Conservation (phyloP, 2,797 vertebrate genomes). For the Holocentrus rufus region DNA sequence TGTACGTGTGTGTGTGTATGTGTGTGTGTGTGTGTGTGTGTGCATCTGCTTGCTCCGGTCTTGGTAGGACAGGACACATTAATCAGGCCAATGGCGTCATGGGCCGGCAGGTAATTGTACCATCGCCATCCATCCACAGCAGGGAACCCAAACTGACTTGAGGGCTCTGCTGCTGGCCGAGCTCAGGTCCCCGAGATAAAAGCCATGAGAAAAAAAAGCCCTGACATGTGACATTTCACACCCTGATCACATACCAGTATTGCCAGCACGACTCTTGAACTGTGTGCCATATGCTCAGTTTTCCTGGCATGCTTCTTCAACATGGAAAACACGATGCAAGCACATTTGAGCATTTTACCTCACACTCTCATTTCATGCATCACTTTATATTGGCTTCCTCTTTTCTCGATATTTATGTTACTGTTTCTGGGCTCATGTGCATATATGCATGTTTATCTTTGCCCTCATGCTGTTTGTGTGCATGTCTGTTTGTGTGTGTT, state of each 20-base stretch:
- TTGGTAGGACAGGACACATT: slow-evolving; percentile 29
- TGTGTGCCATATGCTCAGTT: slow-evolving; percentile 19
- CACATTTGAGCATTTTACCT: too few species aligned
- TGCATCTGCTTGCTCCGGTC: slow-evolving; percentile 6
- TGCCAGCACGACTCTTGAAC: background rate
- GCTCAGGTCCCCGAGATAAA: background rate
- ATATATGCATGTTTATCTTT: background rate
- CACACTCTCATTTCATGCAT: too few species aligned
- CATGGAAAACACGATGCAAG: background rate
- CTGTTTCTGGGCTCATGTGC: background rate
- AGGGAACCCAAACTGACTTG: slow-evolving; percentile 14
- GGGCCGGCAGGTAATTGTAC: slow-evolving; percentile 30
- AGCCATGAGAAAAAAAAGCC: slow-evolving; percentile 1
- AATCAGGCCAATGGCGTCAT: slow-evolving; percentile 36
- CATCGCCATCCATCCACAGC: slow-evolving; percentile 19
- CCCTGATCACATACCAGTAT: background rate
- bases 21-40: background rate
- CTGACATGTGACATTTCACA: slow-evolving; percentile 18
- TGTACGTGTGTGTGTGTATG: background rate
- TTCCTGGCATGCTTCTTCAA: background rate
- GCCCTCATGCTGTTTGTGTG: background rate
- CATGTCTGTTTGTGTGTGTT: background rate
- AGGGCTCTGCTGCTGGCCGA: slow-evolving; percentile 8
- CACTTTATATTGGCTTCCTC: background rate
- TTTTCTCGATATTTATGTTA: background rate